Percentiles rank a stretch among this genome's conserved stretches.
phyloP scores from a whole-genome alignment of 2,888 invertebrate genomes.

The Sympetrum striolatum region DNA sequence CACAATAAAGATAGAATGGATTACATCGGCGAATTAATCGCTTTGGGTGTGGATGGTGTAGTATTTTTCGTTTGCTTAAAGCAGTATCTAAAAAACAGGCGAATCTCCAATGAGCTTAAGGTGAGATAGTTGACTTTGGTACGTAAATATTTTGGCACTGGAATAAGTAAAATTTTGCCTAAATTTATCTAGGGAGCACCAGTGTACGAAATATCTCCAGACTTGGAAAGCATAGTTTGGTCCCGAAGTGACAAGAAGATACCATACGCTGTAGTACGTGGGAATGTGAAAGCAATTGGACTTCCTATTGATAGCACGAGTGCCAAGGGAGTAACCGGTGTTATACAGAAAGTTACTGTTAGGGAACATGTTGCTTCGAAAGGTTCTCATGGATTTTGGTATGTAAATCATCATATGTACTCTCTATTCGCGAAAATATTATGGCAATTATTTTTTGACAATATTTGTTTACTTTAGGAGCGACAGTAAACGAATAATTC shows the following conservation, averaged over 20 bases:
- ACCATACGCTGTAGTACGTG: slow-evolving; percentile 78
- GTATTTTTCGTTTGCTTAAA: slow-evolving; percentile 76
- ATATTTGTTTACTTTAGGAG: slow-evolving; percentile 60
- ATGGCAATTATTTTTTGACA: neutral
- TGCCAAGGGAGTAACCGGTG: slow-evolving; percentile 76
- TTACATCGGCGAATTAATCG: slow-evolving; percentile 76
- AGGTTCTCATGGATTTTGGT: slow-evolving; percentile 85
- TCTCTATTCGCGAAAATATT: neutral
- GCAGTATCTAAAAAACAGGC: slow-evolving; percentile 77
- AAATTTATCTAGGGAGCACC: slow-evolving; percentile 68
- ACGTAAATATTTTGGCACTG: slow-evolving; percentile 18
- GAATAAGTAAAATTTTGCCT: neutral
- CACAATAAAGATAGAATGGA: slow-evolving; percentile 65
- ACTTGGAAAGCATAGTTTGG: slow-evolving; percentile 68
- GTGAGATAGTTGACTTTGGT: slow-evolving; percentile 60
- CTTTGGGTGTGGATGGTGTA: slow-evolving; percentile 76
- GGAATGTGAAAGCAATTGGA: slow-evolving; percentile 77
- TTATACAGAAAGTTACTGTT: slow-evolving; percentile 78
- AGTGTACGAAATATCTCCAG: slow-evolving; percentile 70
- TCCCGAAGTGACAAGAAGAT: slow-evolving; percentile 70
- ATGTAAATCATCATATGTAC: slow-evolving; percentile 32
- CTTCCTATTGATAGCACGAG: slow-evolving; percentile 77
- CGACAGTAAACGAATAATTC: slow-evolving; percentile 78
- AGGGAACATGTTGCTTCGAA: slow-evolving; percentile 85
- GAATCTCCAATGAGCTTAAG: slow-evolving; percentile 73